Evolutionary conservation across 2,113 vertebrate species (phyloP).

Genomic region (Cryptomyrus ogoouensis): DNA sequence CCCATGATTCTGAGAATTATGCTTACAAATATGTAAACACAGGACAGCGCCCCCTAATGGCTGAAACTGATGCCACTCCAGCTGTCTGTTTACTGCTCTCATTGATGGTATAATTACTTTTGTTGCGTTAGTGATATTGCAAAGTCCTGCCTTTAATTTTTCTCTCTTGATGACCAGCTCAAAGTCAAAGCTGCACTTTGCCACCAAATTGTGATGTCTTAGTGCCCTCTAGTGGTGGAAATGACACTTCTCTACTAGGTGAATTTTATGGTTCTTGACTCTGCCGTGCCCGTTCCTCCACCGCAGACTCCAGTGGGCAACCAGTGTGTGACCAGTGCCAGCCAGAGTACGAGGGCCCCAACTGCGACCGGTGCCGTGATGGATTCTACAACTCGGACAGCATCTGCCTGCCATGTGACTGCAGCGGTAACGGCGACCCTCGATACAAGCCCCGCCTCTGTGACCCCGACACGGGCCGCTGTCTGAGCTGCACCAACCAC

Average conservation of each 20-base stretch:
- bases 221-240: background rate
- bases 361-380: slow-evolving; percentile 67
- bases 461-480: slow-evolving; percentile 71
- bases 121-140: background rate
- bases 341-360: slow-evolving; percentile 59
- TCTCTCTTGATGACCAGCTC: background rate
- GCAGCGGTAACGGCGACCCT: slow-evolving; percentile 75
- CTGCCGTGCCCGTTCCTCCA: background rate
- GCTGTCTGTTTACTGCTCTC: background rate
- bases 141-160: background rate
- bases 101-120: background rate
- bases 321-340: slow-evolving; percentile 70
- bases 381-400: slow-evolving; percentile 76
- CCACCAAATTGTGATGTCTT: background rate
- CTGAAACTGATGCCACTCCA: background rate
- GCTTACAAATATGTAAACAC: background rate
- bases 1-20: background rate
- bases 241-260: background rate
- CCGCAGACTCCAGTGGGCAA: slow-evolving; percentile 58
- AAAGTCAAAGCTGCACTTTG: background rate
- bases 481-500: slow-evolving; percentile 72
- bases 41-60: background rate
- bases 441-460: slow-evolving; percentile 59
- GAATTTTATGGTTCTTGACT: background rate
- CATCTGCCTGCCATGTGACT: slow-evolving; percentile 70